Base-by-base conservation (phyloP, 2,113 vertebrate genomes). In the Cettia cetti region DNA sequence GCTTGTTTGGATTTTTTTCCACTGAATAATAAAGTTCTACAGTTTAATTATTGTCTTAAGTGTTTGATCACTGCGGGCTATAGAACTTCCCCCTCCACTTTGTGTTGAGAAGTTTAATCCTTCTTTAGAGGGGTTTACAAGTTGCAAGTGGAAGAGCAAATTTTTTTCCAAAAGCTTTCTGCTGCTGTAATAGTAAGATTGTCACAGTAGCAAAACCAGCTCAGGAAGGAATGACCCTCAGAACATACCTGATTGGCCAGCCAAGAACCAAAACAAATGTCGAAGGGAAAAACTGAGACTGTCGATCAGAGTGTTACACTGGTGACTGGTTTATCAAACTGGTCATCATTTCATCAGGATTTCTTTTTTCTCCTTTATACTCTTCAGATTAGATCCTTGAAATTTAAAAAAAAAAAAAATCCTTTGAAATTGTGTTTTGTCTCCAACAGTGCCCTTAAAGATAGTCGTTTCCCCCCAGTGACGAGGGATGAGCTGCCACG, bases 401-500 rank as follows among this genome's bases (percentile, higher is more conserved):
- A 47, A 53, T 90, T 64, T 2, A 35, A 69, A 27, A 39, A 54
- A 80, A 54, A 57, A 75, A 82, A 71, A 92, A 66, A 88, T 83
- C 59, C 77, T 90, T 95, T 96, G 96, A 92, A 97, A 97, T 88
- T 97, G 28, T 97, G 61, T 96, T 97, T 97, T 97, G 74, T 97
- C 97, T 95, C 96, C 91, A 96, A 94, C 98, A 99, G 99, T 99
- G 99, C 99, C 99, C 99, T 99, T 99, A 99, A 99, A 99, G 99
- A 99, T 98, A 99, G 99, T 98, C 99, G 99, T 98, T 99, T 99
- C 90, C 99, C 99, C 98, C 99, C 99, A 94, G 99, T 99, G 99
- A 99, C 99, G 97, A 99, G 99, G 99, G 99, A 99, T 95, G 99
- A 99, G 98, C 98, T 99, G 98, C 99, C 99, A 94, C 99, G 99